Conservation (phyloP, 2,797 vertebrate genomes). For the Coranthus polyacanthus region DNA sequence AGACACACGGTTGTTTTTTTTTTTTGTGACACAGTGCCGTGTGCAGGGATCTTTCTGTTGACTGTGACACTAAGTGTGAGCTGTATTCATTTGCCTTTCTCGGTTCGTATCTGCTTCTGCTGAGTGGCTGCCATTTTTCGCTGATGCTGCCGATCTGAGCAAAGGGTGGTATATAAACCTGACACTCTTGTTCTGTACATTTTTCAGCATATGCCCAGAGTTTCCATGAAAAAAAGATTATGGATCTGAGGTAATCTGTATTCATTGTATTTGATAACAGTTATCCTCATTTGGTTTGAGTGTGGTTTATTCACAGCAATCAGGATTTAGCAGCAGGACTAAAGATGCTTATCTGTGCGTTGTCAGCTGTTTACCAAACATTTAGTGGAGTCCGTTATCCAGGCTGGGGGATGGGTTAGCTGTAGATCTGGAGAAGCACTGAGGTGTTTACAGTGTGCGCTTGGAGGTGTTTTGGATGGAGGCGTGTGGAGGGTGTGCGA, state of each 20-base stretch:
- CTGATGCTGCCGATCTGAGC: slow-evolving; percentile 14
- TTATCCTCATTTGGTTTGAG: no score
- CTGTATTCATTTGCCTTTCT: slow-evolving; percentile 32
- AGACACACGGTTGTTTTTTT: not conserved
- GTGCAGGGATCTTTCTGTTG: no score
- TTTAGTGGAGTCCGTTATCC: not conserved
- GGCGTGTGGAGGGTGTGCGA: slow-evolving; percentile 63
- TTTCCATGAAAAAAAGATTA: not conserved
- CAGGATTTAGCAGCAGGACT: not conserved
- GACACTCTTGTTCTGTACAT: not conserved
- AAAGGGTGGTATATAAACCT: slow-evolving; percentile 19
- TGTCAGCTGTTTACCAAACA: slow-evolving; percentile 16
- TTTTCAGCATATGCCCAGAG: slow-evolving; percentile 9
- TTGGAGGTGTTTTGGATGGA: slow-evolving; percentile 34
- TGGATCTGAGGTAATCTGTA: not conserved
- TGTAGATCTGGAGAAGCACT: not conserved
- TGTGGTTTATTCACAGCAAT: not conserved
- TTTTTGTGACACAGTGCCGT: no score
- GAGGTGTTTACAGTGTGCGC: slow-evolving; percentile 26
- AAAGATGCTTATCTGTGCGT: not conserved
- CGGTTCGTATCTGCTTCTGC: slow-evolving; percentile 20
- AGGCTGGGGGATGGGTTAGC: not conserved
- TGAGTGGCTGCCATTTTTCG: slow-evolving; percentile 1
- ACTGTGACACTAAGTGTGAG: slow-evolving; percentile 1
- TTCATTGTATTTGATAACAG: not conserved